Evolutionary conservation across 2,113 vertebrate species (phyloP).

Genomic region (Coptodon rendalli): DNA sequence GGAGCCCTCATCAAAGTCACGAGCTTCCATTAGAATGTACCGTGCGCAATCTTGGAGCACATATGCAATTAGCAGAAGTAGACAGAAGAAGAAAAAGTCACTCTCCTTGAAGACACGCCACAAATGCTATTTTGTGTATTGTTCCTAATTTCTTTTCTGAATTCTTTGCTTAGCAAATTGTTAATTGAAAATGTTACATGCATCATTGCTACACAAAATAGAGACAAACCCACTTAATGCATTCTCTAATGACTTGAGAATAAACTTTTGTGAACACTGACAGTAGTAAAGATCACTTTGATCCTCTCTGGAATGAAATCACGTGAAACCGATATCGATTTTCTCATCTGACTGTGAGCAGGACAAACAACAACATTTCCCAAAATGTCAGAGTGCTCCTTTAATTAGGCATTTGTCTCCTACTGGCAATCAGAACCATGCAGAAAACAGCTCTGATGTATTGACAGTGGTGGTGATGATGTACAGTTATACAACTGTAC

Average conservation of each 20-base stretch:
- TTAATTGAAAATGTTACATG: neutral
- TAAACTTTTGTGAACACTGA: neutral
- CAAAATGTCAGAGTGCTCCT: conserved; percentile 17
- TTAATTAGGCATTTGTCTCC: conserved; percentile 13
- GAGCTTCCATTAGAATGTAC: neutral
- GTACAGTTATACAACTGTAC: neutral
- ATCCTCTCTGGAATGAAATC: neutral
- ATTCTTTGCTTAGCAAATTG: neutral
- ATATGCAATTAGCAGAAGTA: neutral
- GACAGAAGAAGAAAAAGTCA: neutral
- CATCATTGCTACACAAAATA: neutral
- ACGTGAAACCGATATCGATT: neutral
- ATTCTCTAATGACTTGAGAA: neutral
- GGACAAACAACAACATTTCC: neutral
- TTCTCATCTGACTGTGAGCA: neutral
- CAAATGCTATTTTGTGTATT: neutral
- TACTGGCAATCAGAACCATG: neutral
- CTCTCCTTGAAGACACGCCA: neutral
- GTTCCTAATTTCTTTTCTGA: neutral
- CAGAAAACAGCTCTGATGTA: neutral
- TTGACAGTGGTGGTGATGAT: neutral
- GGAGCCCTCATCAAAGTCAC: neutral
- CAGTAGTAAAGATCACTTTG: neutral
- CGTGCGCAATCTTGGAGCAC: neutral
- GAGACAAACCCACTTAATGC: neutral